A percentile compares a stretch with the other conserved stretches of the same genome.
These are phyloP conservation scores for Nothocercus nigrocapillus DNA, from an alignment of 2,113 vertebrate genomes.

Conservation along the genomic window DNA sequence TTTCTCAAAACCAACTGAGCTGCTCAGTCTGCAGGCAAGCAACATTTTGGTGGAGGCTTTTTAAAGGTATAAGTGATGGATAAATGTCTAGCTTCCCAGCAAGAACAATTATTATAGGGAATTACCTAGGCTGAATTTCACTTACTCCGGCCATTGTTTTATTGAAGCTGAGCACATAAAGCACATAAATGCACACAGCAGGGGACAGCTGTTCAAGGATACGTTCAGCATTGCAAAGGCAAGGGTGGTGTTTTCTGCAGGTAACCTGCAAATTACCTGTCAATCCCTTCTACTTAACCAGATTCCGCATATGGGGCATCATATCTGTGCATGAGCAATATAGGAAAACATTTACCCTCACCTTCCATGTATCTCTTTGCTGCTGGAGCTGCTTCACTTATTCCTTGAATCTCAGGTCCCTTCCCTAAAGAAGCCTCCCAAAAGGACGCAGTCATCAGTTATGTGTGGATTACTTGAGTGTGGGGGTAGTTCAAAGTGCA, in stretches of 20 bases:
- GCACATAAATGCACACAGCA: neutral
- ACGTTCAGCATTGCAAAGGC: neutral
- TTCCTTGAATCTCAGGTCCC: neutral
- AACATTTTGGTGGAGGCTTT: neutral
- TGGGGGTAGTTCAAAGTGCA: neutral
- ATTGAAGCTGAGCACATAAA: neutral
- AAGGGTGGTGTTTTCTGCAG: neutral
- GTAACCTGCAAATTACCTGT: neutral
- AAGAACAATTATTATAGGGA: neutral
- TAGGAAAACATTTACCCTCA: neutral
- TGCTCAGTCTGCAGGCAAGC: neutral
- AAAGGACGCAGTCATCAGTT: neutral
- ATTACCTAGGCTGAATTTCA: neutral
- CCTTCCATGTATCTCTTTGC: neutral
- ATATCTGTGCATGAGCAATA: neutral
- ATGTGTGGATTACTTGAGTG: neutral
- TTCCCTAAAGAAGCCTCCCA: neutral
- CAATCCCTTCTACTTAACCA: neutral
- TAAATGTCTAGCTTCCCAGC: neutral
- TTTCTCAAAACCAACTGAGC: neutral
- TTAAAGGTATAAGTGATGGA: neutral
- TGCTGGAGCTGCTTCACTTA: neutral
- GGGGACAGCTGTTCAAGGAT: neutral
- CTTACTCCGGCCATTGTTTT: neutral
- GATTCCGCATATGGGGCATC: neutral